Evolutionary conservation across 2,113 vertebrate species (phyloP), one percentile per base, ranked within the genome.

Genomic region (Rhipidura dahli): DNA sequence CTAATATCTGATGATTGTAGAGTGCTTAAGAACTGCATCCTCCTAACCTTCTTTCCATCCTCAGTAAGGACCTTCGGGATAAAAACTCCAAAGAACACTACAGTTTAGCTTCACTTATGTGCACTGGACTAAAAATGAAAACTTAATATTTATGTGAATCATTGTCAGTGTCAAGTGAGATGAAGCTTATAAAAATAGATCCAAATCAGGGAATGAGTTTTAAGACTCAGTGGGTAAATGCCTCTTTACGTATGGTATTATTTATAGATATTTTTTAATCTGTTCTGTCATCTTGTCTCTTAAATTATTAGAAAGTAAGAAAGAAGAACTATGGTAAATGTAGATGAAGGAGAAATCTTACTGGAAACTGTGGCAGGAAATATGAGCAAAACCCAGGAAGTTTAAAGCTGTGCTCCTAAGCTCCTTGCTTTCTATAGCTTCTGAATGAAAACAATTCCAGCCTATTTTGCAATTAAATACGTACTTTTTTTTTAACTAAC

Each of bases 81-180:
- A 56, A 70, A 82, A 94, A 37, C 68, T 90, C 87, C 20, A 37
- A 90, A 90, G 75, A 90, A 86, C 90, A 60, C 69, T 45, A 75
- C 71, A 57, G 56, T 75, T 93, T 60, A 93, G 64, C 71, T 90
- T 93, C 79, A 81, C 39, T 96, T 84, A 73, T 64, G 85, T 94
- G 88, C 90, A 87, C 7, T 86, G 92, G 93, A 94, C 90, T 96
- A 71, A 95, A 96, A 95, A 94, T 88, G 72, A 96, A 64, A 81
- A 83, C 85, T 90, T 97, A 93, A 90, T 96, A 96, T 97, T 97
- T 96, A 96, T 97, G 82, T 92, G 93, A 97, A 95, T 97, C 92
- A 94, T 64, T 96, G 93, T 93, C 93, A 96, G 71, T 97, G 95
- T 93, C 96, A 96, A 95, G 85, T 68, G 79, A 96, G 88, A 96